Conservation (phyloP, 1,140 invertebrate species). For the Bombyx mandarina region DNA sequence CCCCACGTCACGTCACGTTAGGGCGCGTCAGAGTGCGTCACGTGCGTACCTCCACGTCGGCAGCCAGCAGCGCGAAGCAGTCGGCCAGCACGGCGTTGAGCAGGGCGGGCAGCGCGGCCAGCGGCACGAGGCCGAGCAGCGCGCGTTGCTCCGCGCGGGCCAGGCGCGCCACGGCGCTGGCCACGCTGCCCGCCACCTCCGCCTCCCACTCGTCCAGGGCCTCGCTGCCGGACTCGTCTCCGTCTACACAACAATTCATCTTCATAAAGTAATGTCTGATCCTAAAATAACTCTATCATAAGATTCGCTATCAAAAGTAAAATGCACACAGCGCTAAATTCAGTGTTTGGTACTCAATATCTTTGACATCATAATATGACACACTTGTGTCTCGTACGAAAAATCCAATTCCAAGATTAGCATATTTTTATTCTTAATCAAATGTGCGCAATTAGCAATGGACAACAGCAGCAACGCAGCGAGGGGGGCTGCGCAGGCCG, state of each 20-base stretch:
- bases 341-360: too few species aligned
- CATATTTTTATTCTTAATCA: too few species aligned
- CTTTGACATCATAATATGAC: too few species aligned
- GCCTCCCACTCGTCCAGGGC: conserved; percentile 45
- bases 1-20: not conserved
- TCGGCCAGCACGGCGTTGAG: conserved; percentile 89
- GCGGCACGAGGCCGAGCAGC: conserved; percentile 87
- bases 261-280: too few species aligned
- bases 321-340: too few species aligned
- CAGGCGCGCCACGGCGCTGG: conserved; percentile 88
- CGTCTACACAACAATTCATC: not conserved
- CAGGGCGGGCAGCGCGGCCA: conserved; percentile 83
- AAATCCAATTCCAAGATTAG: too few species aligned
- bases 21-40: not conserved
- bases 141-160: conserved; percentile 89
- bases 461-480: too few species aligned
- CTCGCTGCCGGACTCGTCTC: conserved; percentile 31
- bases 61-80: conserved; percentile 87
- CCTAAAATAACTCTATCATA: too few species aligned
- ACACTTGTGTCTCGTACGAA: too few species aligned
- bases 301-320: too few species aligned
- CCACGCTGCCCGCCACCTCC: conserved; percentile 65
- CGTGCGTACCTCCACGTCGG: conserved; percentile 83
- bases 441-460: too few species aligned
- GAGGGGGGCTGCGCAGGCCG: too few species aligned